Evolutionary conservation across 2,888 invertebrate species (phyloP), one percentile per base, ranked within the genome.

Genomic region (Parnassius mnemosyne): DNA sequence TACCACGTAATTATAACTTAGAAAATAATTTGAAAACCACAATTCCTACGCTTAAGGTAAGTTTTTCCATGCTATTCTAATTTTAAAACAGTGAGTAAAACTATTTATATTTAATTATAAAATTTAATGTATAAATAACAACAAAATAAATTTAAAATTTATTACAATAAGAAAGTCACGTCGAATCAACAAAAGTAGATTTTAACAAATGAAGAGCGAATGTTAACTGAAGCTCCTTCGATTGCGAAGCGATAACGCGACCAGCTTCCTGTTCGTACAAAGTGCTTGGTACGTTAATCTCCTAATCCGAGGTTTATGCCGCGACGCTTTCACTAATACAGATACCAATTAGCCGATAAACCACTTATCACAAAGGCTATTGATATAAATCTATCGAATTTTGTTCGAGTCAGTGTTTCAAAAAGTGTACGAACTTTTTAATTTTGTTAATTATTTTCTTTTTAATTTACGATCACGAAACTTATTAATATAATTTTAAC

Each of bases 291-390:
- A 68, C 59, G 63, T 62, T 71, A 74, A 77, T 71, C 74, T 70
- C 62, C 68, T 83, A 79, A 78, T 76, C 79, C 77, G 63, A 67
- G 78, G 72, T 79, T 78, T 74, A 77, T 79, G 76, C 73, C 71
- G 74, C 76, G 75, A 81, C 84, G 81, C 81, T 79, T 79, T 76
- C 69, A 67, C 69, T 88, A 87, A 88, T 87, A 87, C 84, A 66
- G 77, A 85, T 83, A 80, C 84, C 84, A 85, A 87, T 87, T 87
- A 86, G 77, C 71, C 76, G 77, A 73, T 83, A 81, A 88, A 85
- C 87, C 86, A 85, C 83, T 88, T 88, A 85, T 78, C 77, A 76
- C 73, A 83, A 82, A 79, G 75, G 72, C 79, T 76, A 79, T 80
- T 84, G 78, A 71, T 73, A 80, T 72, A 78, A 80, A 77, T 78